These are phyloP conservation scores for Mya arenaria DNA, from an alignment of 1,140 invertebrate species.

Conservation along the genomic window DNA sequence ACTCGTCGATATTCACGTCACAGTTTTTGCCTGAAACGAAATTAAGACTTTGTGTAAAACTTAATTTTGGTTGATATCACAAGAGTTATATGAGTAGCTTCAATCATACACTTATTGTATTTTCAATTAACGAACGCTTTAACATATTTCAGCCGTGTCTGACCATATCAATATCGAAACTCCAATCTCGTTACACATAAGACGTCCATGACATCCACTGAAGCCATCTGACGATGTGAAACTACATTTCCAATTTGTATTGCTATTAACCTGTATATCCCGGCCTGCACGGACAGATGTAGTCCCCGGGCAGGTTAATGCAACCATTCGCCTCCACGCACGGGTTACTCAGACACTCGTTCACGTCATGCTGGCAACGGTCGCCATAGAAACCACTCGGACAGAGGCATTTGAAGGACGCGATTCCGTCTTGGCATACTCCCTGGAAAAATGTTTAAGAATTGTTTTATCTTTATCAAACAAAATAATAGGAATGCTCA, in stretches of 20 bases:
- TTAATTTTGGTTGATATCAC: too few species aligned
- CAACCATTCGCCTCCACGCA: constrained; percentile 57
- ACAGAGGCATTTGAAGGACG: constrained; percentile 52
- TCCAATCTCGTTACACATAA: too few species aligned
- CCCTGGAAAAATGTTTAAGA: constrained; percentile 32
- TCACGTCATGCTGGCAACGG: constrained; percentile 44
- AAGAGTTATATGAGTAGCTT: too few species aligned
- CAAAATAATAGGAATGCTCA: background rate
- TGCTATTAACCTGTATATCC: constrained; percentile 71
- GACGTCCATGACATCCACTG: too few species aligned
- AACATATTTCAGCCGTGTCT: too few species aligned
- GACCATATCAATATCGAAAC: too few species aligned
- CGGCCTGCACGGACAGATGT: constrained; percentile 59
- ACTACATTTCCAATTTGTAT: too few species aligned
- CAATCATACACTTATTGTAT: too few species aligned
- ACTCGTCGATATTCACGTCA: constrained; percentile 82
- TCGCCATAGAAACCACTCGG: constrained; percentile 59
- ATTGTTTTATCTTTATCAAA: background rate
- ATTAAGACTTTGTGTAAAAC: too few species aligned
- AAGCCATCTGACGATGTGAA: too few species aligned
- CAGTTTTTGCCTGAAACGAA: constrained; percentile 83
- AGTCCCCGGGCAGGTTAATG: constrained; percentile 55
- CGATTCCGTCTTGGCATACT: constrained; percentile 38
- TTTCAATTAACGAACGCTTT: too few species aligned
- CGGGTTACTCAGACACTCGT: constrained; percentile 42